Conservation (phyloP, 2,113 vertebrate species). For the Melospiza melodia region DNA sequence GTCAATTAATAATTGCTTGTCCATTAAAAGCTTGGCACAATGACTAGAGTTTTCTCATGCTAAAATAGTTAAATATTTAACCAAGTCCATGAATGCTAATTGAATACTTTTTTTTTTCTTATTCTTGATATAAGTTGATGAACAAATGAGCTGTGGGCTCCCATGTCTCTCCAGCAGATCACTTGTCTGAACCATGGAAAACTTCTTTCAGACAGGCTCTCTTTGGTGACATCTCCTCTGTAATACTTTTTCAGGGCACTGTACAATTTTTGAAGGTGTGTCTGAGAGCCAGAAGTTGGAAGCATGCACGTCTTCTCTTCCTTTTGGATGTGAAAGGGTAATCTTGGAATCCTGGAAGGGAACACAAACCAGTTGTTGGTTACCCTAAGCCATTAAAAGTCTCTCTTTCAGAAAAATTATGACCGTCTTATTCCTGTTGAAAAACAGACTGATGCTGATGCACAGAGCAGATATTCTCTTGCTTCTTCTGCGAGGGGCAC, state of each 20-base stretch:
- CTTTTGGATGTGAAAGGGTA: neutral
- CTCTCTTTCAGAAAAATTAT: neutral
- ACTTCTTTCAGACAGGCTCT: neutral
- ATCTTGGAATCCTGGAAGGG: neutral
- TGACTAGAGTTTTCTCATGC: neutral
- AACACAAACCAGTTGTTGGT: neutral
- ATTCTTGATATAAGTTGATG: neutral
- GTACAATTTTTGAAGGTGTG: neutral
- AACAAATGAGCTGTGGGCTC: neutral
- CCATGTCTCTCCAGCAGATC: neutral
- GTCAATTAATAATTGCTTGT: neutral
- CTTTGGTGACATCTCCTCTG: neutral
- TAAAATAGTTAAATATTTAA: neutral
- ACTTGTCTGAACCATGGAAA: neutral
- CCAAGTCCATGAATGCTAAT: neutral
- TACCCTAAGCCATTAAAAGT: neutral
- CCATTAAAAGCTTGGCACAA: neutral
- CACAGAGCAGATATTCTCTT: neutral
- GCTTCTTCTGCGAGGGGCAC: neutral
- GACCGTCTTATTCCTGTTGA: neutral
- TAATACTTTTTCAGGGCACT: neutral
- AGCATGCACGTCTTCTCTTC: neutral
- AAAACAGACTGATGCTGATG: neutral
- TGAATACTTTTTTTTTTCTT: fast-evolving
- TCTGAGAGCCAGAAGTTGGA: neutral